Percentiles rank a stretch among this genome's conserved stretches.
These are phyloP conservation scores for Carassius carassius DNA, from an alignment of 2,113 vertebrate species.

Conservation along the genomic window DNA sequence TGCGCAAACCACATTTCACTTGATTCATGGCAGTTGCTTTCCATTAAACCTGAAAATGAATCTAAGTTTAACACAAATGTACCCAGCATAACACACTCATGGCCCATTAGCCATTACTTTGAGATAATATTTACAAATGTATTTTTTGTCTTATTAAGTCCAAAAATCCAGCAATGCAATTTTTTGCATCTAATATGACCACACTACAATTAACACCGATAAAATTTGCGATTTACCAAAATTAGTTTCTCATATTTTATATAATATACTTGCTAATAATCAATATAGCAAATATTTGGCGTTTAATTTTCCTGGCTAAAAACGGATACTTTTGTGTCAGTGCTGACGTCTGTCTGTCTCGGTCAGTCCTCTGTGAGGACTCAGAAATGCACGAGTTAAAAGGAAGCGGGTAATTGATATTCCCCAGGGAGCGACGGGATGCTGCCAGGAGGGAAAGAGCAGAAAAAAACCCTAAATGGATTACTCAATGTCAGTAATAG, in stretches of 20 bases:
- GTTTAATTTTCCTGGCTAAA: background rate
- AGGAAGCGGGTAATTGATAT: constrained; percentile 74
- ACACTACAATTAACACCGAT: background rate
- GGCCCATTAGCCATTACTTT: background rate
- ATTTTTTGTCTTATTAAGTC: background rate
- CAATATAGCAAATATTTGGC: constrained; percentile 50
- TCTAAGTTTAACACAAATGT: background rate
- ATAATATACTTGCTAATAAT: background rate
- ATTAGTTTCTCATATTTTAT: no score
- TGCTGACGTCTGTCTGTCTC: background rate
- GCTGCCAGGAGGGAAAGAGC: constrained; percentile 66
- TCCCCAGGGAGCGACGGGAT: constrained; percentile 65
- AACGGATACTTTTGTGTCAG: background rate
- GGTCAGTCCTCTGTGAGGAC: constrained; percentile 18
- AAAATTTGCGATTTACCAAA: background rate
- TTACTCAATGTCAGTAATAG: constrained; percentile 78
- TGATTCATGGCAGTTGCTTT: constrained; percentile 13
- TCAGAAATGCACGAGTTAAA: constrained; percentile 68
- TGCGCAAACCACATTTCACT: background rate
- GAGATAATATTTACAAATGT: no score
- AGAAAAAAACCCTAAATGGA: constrained; percentile 67
- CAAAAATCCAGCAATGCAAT: background rate
- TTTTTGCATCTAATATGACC: no score
- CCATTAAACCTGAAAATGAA: no score
- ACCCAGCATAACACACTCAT: background rate